These are phyloP conservation scores for Aspidiotus rigidus DNA, from an alignment of 2,888 invertebrate genomes.

Conservation along the genomic window DNA sequence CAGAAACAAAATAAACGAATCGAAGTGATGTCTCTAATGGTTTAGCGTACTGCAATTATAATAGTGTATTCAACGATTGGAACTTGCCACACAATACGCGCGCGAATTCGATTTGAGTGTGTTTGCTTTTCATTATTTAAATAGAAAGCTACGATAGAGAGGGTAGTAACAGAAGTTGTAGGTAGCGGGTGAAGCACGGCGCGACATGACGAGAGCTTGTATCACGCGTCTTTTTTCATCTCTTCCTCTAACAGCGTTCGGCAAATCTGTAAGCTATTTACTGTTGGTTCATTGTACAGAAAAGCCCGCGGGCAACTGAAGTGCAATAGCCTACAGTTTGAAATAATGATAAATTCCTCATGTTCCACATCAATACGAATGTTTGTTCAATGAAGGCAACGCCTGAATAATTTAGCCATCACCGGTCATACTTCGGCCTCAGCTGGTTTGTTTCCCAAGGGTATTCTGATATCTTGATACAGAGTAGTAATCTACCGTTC, in stretches of 20 bases:
- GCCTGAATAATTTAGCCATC: constrained; percentile 27
- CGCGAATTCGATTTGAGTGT: constrained; percentile 22
- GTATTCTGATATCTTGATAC: neutral
- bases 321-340: constrained; percentile 16
- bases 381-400: constrained; percentile 28
- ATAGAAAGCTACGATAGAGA: neutral
- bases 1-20: too few species aligned
- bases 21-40: too few species aligned
- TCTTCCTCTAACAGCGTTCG: too few species aligned
- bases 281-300: neutral
- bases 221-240: too few species aligned
- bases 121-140: constrained; percentile 29
- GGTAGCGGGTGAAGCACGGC: constrained; percentile 1
- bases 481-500: too few species aligned
- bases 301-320: constrained; percentile 8
- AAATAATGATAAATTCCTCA: constrained; percentile 20
- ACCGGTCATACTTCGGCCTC: neutral
- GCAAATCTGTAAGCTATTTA: too few species aligned
- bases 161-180: too few species aligned
- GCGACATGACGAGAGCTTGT: neutral
- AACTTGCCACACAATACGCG: neutral
- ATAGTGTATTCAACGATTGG: too few species aligned
- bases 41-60: too few species aligned
- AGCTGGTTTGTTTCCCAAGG: constrained; percentile 26
- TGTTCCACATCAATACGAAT: constrained; percentile 19